Evolutionary conservation across 1,140 invertebrate species (phyloP).

Genomic region (Amphibalanus amphitrite): DNA sequence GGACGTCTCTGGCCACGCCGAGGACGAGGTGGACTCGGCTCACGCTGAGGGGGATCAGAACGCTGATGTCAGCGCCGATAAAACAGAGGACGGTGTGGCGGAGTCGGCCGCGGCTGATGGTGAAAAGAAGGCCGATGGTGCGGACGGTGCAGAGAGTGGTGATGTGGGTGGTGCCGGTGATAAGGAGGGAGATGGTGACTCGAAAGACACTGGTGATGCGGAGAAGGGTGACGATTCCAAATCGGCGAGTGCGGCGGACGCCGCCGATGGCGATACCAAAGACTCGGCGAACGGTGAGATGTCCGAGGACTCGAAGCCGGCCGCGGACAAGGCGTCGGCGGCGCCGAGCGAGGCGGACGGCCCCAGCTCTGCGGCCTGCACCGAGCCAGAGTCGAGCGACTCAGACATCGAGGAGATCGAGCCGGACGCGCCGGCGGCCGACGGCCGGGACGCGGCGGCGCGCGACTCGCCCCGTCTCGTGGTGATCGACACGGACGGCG

Average conservation of each 20-base stretch:
- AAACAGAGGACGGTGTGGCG: too few species aligned
- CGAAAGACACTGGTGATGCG: not conserved
- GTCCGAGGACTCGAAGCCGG: not conserved
- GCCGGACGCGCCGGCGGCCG: not conserved
- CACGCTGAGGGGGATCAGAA: too few species aligned
- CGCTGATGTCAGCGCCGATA: too few species aligned
- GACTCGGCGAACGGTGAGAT: not conserved
- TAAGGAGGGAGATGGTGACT: not conserved
- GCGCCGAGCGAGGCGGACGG: not conserved
- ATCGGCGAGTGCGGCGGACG: too few species aligned
- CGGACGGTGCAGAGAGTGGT: too few species aligned
- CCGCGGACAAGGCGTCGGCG: not conserved
- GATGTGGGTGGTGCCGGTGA: too few species aligned
- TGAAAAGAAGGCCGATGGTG: too few species aligned
- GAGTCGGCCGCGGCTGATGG: too few species aligned
- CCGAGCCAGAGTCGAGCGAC: not conserved
- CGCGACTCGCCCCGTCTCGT: not conserved
- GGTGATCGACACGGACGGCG: not conserved
- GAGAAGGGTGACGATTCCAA: not conserved
- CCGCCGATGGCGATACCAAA: not conserved
- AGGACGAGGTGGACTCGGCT: too few species aligned
- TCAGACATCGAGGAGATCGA: not conserved
- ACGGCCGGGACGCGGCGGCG: not conserved
- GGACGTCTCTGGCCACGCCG: not conserved
- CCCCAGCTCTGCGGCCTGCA: too few species aligned